A percentile compares a stretch with the other conserved stretches of the same genome.
Evolutionary conservation across 2,797 vertebrate genomes (phyloP).

Genomic region (Phalanger gymnotis): DNA sequence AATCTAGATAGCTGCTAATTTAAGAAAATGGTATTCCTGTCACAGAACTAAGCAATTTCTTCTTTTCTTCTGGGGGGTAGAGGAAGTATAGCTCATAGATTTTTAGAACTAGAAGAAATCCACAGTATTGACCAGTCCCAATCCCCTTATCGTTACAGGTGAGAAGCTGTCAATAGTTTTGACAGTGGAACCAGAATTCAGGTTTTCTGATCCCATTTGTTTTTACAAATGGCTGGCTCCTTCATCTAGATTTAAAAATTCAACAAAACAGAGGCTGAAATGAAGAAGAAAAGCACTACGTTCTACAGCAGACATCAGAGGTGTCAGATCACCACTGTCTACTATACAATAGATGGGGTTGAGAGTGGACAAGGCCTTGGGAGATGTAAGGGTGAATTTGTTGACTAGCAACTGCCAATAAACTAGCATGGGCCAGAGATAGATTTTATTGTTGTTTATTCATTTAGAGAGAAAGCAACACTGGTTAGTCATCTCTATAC

Average conservation of each 20-base stretch:
- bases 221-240: neutral
- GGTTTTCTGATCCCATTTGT: neutral
- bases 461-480: neutral
- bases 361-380: neutral
- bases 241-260: neutral
- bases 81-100: neutral
- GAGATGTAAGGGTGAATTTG: neutral
- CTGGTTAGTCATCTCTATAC: neutral
- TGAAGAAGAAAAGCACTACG: neutral
- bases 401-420: neutral
- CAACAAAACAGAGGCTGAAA: neutral
- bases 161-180: neutral
- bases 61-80: neutral
- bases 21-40: constrained; percentile 32
- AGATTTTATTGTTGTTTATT: neutral
- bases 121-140: neutral
- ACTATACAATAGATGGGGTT: neutral
- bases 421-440: neutral
- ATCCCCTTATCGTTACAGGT: neutral
- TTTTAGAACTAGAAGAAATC: neutral
- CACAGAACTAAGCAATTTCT: constrained; percentile 24
- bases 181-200: neutral
- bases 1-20: constrained; percentile 10
- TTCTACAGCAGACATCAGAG: no score
- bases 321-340: neutral